These are phyloP conservation scores for Otus scops DNA, from an alignment of 2,797 vertebrate species.

Conservation along the genomic window DNA sequence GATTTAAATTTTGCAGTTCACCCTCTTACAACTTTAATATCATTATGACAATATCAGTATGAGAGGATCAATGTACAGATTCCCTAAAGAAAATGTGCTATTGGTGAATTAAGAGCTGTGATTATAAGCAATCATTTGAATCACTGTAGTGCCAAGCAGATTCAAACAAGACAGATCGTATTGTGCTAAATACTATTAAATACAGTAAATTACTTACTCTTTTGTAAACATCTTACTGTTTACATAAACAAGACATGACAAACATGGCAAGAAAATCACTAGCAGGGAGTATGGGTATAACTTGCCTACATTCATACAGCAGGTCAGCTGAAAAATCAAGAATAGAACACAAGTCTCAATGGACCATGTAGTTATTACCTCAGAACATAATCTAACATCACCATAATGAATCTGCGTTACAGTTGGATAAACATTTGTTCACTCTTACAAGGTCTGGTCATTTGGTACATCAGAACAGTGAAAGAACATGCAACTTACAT, in stretches of 20 bases:
- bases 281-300: neutral
- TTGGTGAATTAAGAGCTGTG: neutral
- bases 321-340: slow-evolving; percentile 9
- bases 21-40: neutral
- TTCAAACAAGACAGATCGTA: slow-evolving; percentile 20
- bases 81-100: slow-evolving; percentile 5
- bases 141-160: neutral
- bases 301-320: neutral
- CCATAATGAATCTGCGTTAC: neutral
- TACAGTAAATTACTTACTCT: neutral
- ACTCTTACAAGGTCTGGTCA: neutral
- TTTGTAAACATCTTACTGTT: neutral
- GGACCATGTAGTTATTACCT: slow-evolving; percentile 4
- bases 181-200: slow-evolving; percentile 33
- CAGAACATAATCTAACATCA: slow-evolving; percentile 10
- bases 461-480: neutral
- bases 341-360: neutral
- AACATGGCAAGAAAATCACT: neutral
- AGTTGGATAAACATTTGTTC: slow-evolving; percentile 47
- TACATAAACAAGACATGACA: neutral
- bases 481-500: neutral
- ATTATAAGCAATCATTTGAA: slow-evolving; percentile 26
- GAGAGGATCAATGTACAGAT: slow-evolving; percentile 32
- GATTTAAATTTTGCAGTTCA: slow-evolving; percentile 15
- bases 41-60: neutral